These are phyloP conservation scores for Diachasma alloeum DNA, from an alignment of 1,140 invertebrate genomes.

Conservation along the genomic window DNA sequence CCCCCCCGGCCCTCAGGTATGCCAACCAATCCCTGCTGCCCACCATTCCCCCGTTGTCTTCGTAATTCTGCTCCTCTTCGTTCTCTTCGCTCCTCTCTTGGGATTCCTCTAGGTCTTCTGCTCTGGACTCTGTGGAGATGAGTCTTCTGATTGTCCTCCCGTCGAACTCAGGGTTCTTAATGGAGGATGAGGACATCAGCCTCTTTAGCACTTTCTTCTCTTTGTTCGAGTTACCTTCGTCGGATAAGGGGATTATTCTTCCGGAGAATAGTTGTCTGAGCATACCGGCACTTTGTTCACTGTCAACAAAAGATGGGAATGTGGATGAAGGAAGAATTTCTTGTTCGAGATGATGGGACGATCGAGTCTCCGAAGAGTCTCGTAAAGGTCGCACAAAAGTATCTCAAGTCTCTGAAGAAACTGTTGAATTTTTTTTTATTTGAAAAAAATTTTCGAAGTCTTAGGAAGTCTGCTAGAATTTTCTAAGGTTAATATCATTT, in stretches of 20 bases:
- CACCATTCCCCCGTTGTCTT: slow-evolving; percentile 38
- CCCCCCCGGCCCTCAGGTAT: slow-evolving; percentile 72
- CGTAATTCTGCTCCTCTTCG: neutral
- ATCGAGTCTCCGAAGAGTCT: too few species aligned
- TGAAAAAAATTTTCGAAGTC: too few species aligned
- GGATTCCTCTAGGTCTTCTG: slow-evolving; percentile 61
- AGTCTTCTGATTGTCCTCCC: slow-evolving; percentile 46
- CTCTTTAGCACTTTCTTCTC: slow-evolving; percentile 35
- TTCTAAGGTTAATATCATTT: too few species aligned
- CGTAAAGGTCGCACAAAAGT: too few species aligned
- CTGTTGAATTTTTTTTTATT: too few species aligned
- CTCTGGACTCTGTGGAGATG: slow-evolving; percentile 56
- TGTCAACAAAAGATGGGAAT: slow-evolving; percentile 22
- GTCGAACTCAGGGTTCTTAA: slow-evolving; percentile 33
- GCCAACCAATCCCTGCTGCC: slow-evolving; percentile 69
- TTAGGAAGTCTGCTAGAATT: too few species aligned
- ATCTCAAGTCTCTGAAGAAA: too few species aligned
- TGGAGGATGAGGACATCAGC: slow-evolving; percentile 33
- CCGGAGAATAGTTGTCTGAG: slow-evolving; percentile 44
- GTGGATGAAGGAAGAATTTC: too few species aligned
- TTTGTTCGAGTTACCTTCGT: slow-evolving; percentile 29
- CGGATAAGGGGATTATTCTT: slow-evolving; percentile 28
- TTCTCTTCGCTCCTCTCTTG: slow-evolving; percentile 46
- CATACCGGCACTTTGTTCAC: slow-evolving; percentile 38
- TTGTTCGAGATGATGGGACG: too few species aligned